phyloP scores from a whole-genome alignment of 2,797 vertebrate genomes.

The Lepilemur ruficaudatus region DNA sequence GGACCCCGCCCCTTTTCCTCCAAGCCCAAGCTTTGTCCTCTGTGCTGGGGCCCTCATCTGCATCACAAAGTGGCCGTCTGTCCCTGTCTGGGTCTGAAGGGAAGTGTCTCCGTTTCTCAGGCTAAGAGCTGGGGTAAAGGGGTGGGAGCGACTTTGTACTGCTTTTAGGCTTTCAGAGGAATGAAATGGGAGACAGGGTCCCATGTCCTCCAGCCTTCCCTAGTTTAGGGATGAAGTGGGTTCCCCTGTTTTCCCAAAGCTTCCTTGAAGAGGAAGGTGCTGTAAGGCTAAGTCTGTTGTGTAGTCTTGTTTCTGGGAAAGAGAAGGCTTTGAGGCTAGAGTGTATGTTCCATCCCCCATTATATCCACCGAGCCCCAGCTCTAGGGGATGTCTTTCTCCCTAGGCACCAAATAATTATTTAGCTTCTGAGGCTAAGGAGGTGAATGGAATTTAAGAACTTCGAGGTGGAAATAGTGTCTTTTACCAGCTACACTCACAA shows the following conservation, averaged over 20 bases:
- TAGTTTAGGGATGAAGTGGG: not conserved
- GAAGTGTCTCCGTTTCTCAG: slow-evolving; percentile 78
- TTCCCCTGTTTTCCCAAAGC: slow-evolving; percentile 28
- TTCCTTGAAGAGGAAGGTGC: slow-evolving; percentile 16
- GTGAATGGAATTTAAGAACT: slow-evolving; percentile 53
- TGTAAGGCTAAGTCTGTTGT: slow-evolving; percentile 31
- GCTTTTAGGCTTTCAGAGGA: slow-evolving; percentile 30
- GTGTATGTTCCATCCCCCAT: not conserved
- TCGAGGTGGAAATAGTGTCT: not conserved
- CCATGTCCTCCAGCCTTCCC: not conserved
- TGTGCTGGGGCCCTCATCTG: slow-evolving; percentile 90
- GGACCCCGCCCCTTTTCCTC: slow-evolving; percentile 72
- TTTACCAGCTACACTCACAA: not conserved
- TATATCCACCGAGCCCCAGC: slow-evolving; percentile 11
- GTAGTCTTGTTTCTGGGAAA: not conserved
- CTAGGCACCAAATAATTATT: slow-evolving; percentile 19
- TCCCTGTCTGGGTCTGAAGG: slow-evolving; percentile 77
- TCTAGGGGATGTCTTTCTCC: slow-evolving; percentile 48
- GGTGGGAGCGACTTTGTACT: slow-evolving; percentile 1
- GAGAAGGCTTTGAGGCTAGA: slow-evolving; percentile 4
- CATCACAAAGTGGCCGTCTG: slow-evolving; percentile 94
- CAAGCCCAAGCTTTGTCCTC: slow-evolving; percentile 82
- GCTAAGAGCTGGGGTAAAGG: slow-evolving; percentile 72
- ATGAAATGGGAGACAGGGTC: not conserved
- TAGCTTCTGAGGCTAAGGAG: not conserved